phyloP scores from a whole-genome alignment of 2,113 vertebrate genomes.

The Heptranchias perlo region DNA sequence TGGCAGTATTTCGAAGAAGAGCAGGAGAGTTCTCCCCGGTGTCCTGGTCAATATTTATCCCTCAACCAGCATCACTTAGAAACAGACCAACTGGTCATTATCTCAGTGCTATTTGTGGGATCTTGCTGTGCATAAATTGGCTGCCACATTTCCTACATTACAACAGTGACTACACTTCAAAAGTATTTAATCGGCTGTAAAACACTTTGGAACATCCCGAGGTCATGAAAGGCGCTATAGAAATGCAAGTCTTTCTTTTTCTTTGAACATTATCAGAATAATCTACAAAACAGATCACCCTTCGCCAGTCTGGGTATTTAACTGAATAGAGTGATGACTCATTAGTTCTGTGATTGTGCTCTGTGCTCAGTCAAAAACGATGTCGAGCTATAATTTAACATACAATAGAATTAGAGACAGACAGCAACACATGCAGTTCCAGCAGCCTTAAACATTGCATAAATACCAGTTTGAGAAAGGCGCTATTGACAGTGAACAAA shows the following conservation, averaged over 20 bases:
- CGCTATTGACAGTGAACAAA: constrained; percentile 53
- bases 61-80: not conserved
- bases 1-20: not conserved
- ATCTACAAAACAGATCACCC: too few relatives aligned
- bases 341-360: constrained; percentile 1
- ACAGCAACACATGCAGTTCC: constrained; percentile 52
- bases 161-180: not conserved
- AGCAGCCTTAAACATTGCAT: constrained; percentile 57
- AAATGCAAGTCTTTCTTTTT: too few relatives aligned
- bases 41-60: not conserved
- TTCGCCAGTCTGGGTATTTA: constrained; percentile 45
- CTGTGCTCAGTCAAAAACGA: constrained; percentile 46
- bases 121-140: too few relatives aligned
- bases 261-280: too few relatives aligned
- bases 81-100: not conserved
- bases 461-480: constrained; percentile 57
- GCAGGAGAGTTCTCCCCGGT: too few relatives aligned
- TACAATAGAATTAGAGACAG: constrained; percentile 54
- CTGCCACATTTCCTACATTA: too few relatives aligned
- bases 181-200: too few relatives aligned
- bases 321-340: constrained; percentile 51
- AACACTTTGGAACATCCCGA: too few relatives aligned
- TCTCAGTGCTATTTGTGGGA: too few relatives aligned
- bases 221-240: too few relatives aligned
- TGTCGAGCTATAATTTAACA: constrained; percentile 56